Base-by-base conservation (phyloP, 2,797 vertebrate genomes). In the Mus caroli region DNA sequence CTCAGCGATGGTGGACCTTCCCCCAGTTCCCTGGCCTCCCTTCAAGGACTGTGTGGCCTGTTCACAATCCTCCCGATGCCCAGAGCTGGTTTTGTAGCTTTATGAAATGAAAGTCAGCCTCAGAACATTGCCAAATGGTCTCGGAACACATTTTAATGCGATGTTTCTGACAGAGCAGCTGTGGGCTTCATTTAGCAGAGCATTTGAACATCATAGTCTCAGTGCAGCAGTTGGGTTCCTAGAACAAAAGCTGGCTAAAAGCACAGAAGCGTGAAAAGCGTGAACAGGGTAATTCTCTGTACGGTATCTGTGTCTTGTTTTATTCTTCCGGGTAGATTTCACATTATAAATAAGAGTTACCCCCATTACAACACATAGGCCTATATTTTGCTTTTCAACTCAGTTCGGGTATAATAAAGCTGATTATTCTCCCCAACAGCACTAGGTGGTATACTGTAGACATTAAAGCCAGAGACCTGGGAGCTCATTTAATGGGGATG, bases 131-230 rank as follows among this genome's bases (percentile, higher is more conserved):
- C 91, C 96, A 97, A 96, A 88, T 94, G 90, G 82, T 78, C 96
- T 96, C 82, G 50, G 94, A 97, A 94, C 92, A 96, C 92, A 95
- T 95, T 96, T 97, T 88, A 96, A 96, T 88, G 86, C 80, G 94
- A 95, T 79, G 96, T 94, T 94, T 97, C 96, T 97, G 92, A 96
- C 90, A 97, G 92, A 96, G 94, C 96, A 97, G 97, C 97, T 95
- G 60, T 88, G 97, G 97, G 88, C 82, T 97, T 96, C 96, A 94
- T 94, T 94, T 94, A 93, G 93, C 85, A 95, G 96, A 96, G 46
- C 96, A 96, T 88, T 93, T 95, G 96, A 97, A 91, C 94, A 71
- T 96, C 96, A 96, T 54, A 79, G 50, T 90, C 83, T 91, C 94
- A 96, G 96, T 76, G 94, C 84, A 94, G 96, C 93, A 95, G 79